phyloP scores from a whole-genome alignment of 1,140 invertebrate genomes.

The Euura lappo region DNA sequence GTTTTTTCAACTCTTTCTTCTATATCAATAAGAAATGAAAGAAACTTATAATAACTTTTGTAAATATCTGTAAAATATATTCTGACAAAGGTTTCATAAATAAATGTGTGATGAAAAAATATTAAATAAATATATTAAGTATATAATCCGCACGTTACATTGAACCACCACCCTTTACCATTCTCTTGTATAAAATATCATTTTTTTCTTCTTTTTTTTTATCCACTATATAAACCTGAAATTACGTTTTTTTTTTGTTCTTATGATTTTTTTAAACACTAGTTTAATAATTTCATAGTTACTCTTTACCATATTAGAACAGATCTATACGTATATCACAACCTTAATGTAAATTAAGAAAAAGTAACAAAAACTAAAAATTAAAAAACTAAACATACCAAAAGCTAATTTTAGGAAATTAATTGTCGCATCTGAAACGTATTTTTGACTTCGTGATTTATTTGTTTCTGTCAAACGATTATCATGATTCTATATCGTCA shows the following conservation, averaged over 20 bases:
- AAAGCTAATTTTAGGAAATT: too few relatives aligned
- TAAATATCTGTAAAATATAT: too few relatives aligned
- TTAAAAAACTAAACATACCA: too few relatives aligned
- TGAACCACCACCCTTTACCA: neutral
- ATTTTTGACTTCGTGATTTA: too few relatives aligned
- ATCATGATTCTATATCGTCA: too few relatives aligned
- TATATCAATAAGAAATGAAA: too few relatives aligned
- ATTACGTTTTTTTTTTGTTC: neutral
- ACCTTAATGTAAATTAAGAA: too few relatives aligned
- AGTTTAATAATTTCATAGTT: neutral
- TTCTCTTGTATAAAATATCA: neutral
- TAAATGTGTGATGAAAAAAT: constrained; percentile 1
- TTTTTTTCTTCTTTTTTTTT: neutral
- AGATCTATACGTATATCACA: neutral
- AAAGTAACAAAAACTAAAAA: too few relatives aligned
- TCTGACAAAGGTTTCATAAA: neutral
- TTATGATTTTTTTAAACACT: neutral
- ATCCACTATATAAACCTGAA: neutral
- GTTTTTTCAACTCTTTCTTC: too few relatives aligned
- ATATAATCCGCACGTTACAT: neutral
- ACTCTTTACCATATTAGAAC: neutral
- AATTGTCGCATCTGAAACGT: too few relatives aligned
- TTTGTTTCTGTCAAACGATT: too few relatives aligned
- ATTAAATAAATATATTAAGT: neutral
- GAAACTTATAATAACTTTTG: too few relatives aligned